Evolutionary conservation across 2,113 vertebrate species (phyloP).

Genomic region (Isurus oxyrinchus): DNA sequence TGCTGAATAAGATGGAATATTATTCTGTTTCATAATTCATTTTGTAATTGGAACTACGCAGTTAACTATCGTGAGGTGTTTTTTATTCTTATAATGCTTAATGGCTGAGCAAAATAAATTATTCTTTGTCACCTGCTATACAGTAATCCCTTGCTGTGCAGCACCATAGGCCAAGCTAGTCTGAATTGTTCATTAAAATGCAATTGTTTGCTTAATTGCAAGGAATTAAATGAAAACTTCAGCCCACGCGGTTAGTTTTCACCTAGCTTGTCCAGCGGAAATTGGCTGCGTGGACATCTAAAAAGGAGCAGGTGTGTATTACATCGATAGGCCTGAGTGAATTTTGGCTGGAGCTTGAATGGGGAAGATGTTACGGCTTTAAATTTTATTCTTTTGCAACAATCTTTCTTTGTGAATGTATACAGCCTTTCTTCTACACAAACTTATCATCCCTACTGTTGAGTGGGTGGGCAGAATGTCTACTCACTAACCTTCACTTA

Average conservation of each 20-base stretch:
- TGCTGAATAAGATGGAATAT: not conserved
- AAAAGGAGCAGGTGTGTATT: not conserved
- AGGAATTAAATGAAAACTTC: not conserved
- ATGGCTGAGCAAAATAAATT: not conserved
- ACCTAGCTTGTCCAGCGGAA: not conserved
- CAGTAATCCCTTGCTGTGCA: not conserved
- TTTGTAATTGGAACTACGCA: not conserved
- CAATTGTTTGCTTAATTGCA: not conserved
- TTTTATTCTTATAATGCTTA: not conserved
- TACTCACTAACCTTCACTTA: not conserved
- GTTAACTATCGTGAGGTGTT: not conserved
- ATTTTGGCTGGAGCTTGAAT: not conserved
- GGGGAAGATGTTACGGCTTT: not conserved
- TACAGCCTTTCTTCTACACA: not conserved
- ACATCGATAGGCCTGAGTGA: not conserved
- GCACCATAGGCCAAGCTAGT: not conserved
- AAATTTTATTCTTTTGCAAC: not conserved
- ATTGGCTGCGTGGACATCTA: not conserved
- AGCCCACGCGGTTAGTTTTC: not conserved
- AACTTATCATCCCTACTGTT: not conserved
- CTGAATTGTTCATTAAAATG: not conserved
- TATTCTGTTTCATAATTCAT: not conserved
- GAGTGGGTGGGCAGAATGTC: not conserved
- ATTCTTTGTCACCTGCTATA: not conserved
- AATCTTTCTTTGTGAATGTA: not conserved